A percentile compares a stretch with the other conserved stretches of the same genome.
These are phyloP conservation scores for Benitochromis conjunctus DNA, from an alignment of 2,113 vertebrate species.

Conservation along the genomic window DNA sequence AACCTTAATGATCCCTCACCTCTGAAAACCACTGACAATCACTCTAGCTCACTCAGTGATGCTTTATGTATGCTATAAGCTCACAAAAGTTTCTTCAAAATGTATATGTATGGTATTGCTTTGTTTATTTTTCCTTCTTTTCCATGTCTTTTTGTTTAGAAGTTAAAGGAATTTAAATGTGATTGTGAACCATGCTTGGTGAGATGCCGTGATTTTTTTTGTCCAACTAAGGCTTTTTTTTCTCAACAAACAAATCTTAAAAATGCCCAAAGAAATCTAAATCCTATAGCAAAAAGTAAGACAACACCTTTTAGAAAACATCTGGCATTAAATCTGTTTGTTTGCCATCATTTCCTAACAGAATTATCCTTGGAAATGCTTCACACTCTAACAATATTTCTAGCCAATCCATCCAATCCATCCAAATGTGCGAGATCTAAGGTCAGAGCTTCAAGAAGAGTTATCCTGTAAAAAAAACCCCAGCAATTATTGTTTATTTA, in stretches of 20 bases:
- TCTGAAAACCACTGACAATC: conserved; percentile 28
- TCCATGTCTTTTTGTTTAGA: background rate
- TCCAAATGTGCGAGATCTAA: background rate
- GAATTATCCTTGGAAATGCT: conserved; percentile 9
- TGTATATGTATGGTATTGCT: background rate
- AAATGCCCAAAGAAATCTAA: background rate
- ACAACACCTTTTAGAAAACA: background rate
- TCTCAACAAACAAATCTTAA: background rate
- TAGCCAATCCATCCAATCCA: background rate
- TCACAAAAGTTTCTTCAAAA: background rate
- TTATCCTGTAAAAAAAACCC: background rate
- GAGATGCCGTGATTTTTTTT: background rate
- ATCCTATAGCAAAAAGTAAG: background rate
- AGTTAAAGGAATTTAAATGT: background rate
- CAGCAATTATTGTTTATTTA: background rate
- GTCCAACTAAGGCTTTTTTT: background rate
- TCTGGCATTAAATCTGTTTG: background rate
- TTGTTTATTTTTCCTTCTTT: accelerated
- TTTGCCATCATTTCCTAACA: background rate
- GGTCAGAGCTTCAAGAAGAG: background rate
- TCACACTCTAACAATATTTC: background rate
- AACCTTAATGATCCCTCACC: conserved; percentile 23
- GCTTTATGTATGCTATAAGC: background rate
- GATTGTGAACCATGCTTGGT: background rate
- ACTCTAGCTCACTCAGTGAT: background rate